Conservation (phyloP, 2,888 invertebrate genomes). For the Cataglyphis cursor region DNA sequence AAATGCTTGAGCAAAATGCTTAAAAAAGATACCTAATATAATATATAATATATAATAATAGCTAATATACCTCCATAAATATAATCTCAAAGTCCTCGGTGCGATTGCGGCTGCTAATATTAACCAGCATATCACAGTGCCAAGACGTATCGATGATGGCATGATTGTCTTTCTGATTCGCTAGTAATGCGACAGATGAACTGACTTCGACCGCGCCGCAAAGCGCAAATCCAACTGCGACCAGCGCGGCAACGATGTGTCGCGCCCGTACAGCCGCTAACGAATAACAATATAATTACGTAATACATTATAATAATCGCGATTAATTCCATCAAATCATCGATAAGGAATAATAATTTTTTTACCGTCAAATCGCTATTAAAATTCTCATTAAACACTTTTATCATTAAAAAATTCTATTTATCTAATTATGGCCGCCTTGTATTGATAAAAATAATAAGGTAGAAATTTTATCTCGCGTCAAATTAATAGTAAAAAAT, state of each 20-base stretch:
- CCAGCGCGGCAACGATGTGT: constrained; percentile 87
- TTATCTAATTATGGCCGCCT: background rate
- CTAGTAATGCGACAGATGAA: constrained; percentile 88
- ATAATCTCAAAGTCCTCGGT: constrained; percentile 85
- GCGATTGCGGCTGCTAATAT: constrained; percentile 83
- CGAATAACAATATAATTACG: constrained; percentile 25
- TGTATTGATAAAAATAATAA: background rate
- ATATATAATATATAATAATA: too few species aligned
- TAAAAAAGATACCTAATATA: too few species aligned
- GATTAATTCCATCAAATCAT: background rate
- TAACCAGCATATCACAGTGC: constrained; percentile 86
- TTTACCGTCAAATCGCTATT: background rate
- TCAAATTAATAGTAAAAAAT: background rate
- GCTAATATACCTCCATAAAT: constrained; percentile 79
- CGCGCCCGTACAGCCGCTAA: constrained; percentile 86
- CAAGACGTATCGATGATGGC: constrained; percentile 86
- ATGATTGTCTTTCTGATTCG: constrained; percentile 86
- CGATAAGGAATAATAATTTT: background rate
- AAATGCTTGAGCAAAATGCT: background rate
- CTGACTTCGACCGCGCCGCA: constrained; percentile 89
- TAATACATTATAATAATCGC: background rate
- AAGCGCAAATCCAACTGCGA: constrained; percentile 88
- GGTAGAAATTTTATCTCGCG: background rate
- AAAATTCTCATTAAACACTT: background rate
- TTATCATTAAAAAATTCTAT: background rate